Percentiles rank a stretch among this genome's conserved stretches.
Evolutionary conservation across 1,140 invertebrate genomes (phyloP).

Genomic region (Bradynema listronoti): DNA sequence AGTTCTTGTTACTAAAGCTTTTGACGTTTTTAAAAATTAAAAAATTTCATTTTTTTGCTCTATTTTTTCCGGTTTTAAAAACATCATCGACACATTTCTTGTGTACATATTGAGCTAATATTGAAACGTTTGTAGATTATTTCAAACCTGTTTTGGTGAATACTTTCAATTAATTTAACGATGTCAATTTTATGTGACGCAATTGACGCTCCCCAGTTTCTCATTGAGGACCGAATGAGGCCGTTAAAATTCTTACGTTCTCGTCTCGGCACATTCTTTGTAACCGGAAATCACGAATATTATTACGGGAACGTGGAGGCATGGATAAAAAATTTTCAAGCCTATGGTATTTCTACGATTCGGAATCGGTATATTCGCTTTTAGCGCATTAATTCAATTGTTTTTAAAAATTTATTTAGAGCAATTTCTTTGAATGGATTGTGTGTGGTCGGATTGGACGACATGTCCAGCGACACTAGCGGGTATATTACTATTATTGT

Average conservation of each 20-base stretch:
- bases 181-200: conserved; percentile 28
- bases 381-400: background rate
- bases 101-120: too few relatives aligned
- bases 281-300: conserved; percentile 46
- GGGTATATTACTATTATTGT: conserved; percentile 18
- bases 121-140: too few relatives aligned
- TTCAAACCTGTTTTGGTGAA: too few relatives aligned
- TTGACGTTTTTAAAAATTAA: too few relatives aligned
- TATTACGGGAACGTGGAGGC: conserved; percentile 41
- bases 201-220: conserved; percentile 31
- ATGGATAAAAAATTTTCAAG: conserved; percentile 33
- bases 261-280: conserved; percentile 35
- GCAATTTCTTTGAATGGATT: conserved; percentile 20
- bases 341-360: conserved; percentile 39
- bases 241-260: conserved; percentile 28
- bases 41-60: too few relatives aligned
- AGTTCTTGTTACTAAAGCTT: too few relatives aligned
- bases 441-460: conserved; percentile 39
- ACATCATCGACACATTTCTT: too few relatives aligned
- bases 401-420: conserved; percentile 22
- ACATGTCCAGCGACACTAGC: conserved; percentile 38
- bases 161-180: too few relatives aligned
- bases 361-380: conserved; percentile 34
- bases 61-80: too few relatives aligned
- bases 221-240: conserved; percentile 38